Evolutionary conservation across 2,797 vertebrate species (phyloP).

Genomic region (Pelochelys cantorii): DNA sequence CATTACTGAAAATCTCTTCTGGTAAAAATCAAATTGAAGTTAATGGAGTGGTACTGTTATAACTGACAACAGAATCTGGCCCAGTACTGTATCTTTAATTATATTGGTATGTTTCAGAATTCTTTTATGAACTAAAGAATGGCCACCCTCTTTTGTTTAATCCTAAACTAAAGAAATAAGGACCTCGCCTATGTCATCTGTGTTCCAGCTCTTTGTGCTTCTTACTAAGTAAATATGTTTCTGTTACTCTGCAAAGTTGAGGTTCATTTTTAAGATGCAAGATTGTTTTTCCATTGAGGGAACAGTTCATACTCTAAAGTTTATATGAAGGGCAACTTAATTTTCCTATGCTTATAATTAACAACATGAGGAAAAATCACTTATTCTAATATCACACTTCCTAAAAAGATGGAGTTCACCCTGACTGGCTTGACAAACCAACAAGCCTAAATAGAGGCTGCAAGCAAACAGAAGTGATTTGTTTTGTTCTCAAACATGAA

Average conservation of each 20-base stretch:
- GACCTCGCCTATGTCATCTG: neutral
- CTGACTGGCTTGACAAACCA: neutral
- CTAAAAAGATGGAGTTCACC: neutral
- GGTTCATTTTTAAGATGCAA: neutral
- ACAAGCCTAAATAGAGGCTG: neutral
- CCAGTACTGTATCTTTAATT: neutral
- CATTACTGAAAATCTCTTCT: slow-evolving; percentile 38
- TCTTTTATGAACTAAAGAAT: slow-evolving; percentile 25
- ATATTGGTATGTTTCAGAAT: slow-evolving; percentile 47
- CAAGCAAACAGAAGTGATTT: neutral
- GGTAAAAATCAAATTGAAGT: slow-evolving; percentile 51
- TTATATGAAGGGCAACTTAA: neutral
- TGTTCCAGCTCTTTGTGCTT: neutral
- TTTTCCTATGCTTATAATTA: neutral
- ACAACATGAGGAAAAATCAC: neutral
- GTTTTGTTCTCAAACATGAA: neutral
- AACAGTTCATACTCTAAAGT: rapidly evolving
- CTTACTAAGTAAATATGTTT: neutral
- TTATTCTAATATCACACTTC: neutral
- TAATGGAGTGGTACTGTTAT: slow-evolving; percentile 22
- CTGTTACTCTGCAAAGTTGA: neutral
- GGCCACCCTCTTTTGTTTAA: neutral
- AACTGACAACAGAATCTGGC: slow-evolving; percentile 48
- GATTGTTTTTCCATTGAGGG: neutral
- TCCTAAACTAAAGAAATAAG: neutral